Percentiles rank a stretch among this genome's conserved stretches.
Evolutionary conservation across 2,888 invertebrate genomes (phyloP).

Genomic region (Syrphus vitripennis): DNA sequence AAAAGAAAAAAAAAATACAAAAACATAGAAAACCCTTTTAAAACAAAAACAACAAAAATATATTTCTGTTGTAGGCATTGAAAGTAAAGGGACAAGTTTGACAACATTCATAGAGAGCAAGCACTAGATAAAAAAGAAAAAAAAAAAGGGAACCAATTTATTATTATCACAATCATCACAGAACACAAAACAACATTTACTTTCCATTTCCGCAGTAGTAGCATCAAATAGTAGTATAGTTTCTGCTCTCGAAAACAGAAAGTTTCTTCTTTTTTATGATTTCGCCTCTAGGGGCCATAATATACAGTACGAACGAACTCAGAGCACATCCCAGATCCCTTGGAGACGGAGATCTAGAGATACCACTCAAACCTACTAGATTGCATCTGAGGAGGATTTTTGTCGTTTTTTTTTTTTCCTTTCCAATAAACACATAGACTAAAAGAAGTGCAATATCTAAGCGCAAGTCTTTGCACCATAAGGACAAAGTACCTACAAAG

Average conservation of each 20-base stretch:
- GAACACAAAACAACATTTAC: conserved; percentile 43
- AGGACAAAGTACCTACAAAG: conserved; percentile 16
- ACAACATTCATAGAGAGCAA: neutral
- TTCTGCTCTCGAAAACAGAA: neutral
- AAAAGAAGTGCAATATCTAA: conserved; percentile 15
- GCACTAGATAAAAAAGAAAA: neutral
- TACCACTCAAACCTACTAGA: conserved; percentile 11
- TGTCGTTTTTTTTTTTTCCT: conserved; percentile 2
- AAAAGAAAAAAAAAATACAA: neutral
- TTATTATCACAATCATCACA: conserved; percentile 17
- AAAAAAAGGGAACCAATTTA: conserved; percentile 6
- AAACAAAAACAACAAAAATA: neutral
- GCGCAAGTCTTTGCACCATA: conserved; percentile 13
- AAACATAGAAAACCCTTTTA: neutral
- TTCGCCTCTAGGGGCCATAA: conserved; percentile 11
- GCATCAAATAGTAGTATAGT: neutral
- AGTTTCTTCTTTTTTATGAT: conserved; percentile 12
- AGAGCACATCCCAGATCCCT: neutral
- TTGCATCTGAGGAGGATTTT: conserved; percentile 3
- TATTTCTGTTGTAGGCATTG: neutral
- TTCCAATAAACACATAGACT: neutral
- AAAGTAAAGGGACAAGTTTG: conserved; percentile 39
- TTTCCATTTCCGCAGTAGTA: conserved; percentile 22
- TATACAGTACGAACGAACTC: neutral
- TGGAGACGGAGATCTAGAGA: neutral